Base-by-base conservation (phyloP, 2,888 invertebrate genomes). In the Pseudococcus jackbeardsleyi region DNA sequence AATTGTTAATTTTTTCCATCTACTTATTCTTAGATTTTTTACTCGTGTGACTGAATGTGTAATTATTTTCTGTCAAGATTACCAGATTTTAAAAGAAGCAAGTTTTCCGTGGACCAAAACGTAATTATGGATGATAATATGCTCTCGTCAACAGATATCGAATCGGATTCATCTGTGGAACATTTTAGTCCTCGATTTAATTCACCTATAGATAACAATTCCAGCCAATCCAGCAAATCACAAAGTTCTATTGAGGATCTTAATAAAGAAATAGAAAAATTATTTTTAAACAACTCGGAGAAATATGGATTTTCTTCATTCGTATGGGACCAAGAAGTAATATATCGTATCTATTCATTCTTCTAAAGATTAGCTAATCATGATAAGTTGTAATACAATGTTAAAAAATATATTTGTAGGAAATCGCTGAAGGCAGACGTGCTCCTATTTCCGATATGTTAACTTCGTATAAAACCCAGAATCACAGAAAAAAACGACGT, bases 191-290 rank as follows among this genome's bases (percentile, higher is more conserved):
- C 88, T 22, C 79, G 88, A 79, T 88, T 88, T 9, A 88, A 88
- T 39, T 88, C 88, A 11, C 88, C 88, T 39, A 50, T 88, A 42
- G 88, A 88, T n/a, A 54, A 54, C 15, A 79, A 48, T 59, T 82
- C 88, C 12, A 88, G 88, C 48, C 48, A 79, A 42, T 88, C 88
- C 5, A 88, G 88, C 59, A 88, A 82, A 82, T 88, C 88, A 5
- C 88, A 48, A 17, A 88, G 59, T 82, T 88, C 88, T 15, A 88
- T 88, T n/a, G 88, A 88, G 26, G 88, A 88, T 39, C 79, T 88
- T 33, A 88, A 88, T 59, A 88, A 88, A 88, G 88, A 88, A n/a
- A 88, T 88, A n/a, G 88, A 88, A 82, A 88, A 79, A 88, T 79
- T 88, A 82, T 88, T 88, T 39, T 59, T 88, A 39, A 88, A 88